Conservation (phyloP, 2,797 vertebrate species). For the Ctenopoma multispine region DNA sequence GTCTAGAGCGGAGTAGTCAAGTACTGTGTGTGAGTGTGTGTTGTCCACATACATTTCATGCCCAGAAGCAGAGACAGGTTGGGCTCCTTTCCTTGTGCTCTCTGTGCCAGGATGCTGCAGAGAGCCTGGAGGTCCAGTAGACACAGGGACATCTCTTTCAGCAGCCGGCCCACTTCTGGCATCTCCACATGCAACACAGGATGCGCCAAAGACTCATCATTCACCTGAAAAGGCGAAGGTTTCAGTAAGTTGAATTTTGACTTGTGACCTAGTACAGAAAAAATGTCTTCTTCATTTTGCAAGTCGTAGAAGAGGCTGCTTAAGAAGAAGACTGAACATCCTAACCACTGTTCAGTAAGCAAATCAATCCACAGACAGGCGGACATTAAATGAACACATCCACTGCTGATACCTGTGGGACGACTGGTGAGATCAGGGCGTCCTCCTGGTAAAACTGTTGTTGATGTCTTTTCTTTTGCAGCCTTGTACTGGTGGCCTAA, state of each 20-base stretch:
- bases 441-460: slow-evolving; percentile 79
- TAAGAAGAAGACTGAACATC: too few species aligned
- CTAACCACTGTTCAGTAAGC: neutral
- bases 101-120: slow-evolving; percentile 93
- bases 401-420: slow-evolving; percentile 79
- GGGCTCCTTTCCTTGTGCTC: slow-evolving; percentile 95
- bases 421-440: slow-evolving; percentile 69
- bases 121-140: slow-evolving; percentile 94
- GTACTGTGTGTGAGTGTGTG: neutral
- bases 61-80: slow-evolving; percentile 94
- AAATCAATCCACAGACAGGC: neutral
- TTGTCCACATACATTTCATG: slow-evolving; percentile 90
- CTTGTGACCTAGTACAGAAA: too few species aligned
- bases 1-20: too few species aligned
- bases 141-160: slow-evolving; percentile 95
- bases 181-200: slow-evolving; percentile 44
- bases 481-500: slow-evolving; percentile 43
- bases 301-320: too few species aligned
- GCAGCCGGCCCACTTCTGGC: slow-evolving; percentile 85
- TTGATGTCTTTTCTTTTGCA: slow-evolving; percentile 78
- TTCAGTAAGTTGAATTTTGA: neutral
- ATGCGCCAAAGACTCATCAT: slow-evolving; percentile 70
- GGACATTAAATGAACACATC: too few species aligned
- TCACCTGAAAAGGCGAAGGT: slow-evolving; percentile 77
- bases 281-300: too few species aligned